phyloP scores from a whole-genome alignment of 2,888 invertebrate species.

The Himalopsyche kuldschensis region DNA sequence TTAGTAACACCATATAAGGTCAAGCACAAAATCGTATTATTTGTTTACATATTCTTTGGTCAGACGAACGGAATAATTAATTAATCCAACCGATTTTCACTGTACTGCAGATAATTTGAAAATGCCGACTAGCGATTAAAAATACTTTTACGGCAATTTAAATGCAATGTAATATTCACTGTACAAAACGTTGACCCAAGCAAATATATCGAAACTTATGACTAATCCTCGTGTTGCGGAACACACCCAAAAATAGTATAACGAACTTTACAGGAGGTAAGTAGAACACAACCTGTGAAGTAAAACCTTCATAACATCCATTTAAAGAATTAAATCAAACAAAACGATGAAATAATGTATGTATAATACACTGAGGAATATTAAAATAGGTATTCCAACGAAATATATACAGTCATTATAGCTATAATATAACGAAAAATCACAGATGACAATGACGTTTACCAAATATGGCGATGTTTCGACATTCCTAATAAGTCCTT shows the following conservation, averaged over 20 bases:
- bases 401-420: not conserved
- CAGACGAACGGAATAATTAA: too few species aligned
- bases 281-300: not conserved
- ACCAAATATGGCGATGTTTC: constrained; percentile 32
- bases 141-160: too few species aligned
- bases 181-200: too few species aligned
- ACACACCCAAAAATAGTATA: constrained; percentile 2
- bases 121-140: too few species aligned
- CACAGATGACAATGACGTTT: constrained; percentile 29
- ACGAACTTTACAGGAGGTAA: not conserved
- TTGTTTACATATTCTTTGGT: too few species aligned
- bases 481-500: not conserved
- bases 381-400: not conserved
- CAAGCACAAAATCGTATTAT: too few species aligned
- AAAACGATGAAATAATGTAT: not conserved
- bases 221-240: not conserved
- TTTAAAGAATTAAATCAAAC: not conserved
- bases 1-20: too few species aligned
- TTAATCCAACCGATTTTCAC: too few species aligned
- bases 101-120: too few species aligned
- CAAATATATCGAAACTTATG: too few species aligned
- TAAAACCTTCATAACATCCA: not conserved
- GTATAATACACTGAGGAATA: not conserved
- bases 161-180: too few species aligned
- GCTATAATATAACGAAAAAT: not conserved